These are phyloP conservation scores for Bos javanicus DNA, from an alignment of 2,113 vertebrate species.

Conservation along the genomic window DNA sequence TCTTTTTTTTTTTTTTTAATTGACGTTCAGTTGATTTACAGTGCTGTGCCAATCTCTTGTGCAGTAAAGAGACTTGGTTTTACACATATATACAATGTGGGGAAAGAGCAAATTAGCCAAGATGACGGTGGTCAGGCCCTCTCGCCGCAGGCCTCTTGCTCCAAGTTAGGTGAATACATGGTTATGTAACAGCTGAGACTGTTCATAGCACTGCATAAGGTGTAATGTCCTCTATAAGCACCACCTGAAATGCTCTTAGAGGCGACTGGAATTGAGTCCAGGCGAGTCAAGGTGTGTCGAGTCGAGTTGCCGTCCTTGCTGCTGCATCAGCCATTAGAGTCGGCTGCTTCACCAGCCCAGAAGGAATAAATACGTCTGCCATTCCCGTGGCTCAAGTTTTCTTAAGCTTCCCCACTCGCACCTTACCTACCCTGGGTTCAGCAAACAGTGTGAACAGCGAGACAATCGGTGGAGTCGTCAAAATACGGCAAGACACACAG, in stretches of 20 bases:
- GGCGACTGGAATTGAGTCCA: not conserved
- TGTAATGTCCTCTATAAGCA: not conserved
- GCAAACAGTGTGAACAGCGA: not conserved
- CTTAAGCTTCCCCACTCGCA: not conserved
- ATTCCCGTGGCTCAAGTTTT: not conserved
- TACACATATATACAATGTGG: not conserved
- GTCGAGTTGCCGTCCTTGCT: not conserved
- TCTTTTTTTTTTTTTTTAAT: not conserved
- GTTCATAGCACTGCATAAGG: not conserved
- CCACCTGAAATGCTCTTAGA: not conserved
- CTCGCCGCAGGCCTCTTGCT: not conserved
- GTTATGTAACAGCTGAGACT: not conserved
- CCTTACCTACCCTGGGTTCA: not conserved
- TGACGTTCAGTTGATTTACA: not conserved
- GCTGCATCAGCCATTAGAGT: not conserved
- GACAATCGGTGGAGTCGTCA: not conserved
- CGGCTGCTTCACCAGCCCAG: not conserved
- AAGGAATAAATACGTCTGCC: not conserved
- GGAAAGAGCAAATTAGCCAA: not conserved
- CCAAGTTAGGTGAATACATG: not conserved
- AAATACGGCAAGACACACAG: not conserved
- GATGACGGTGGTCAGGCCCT: not conserved
- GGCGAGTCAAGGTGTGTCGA: not conserved
- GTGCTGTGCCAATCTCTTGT: not conserved
- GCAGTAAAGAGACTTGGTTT: not conserved